Conservation (phyloP, 2,888 invertebrate species). For the Luperina testacea region DNA sequence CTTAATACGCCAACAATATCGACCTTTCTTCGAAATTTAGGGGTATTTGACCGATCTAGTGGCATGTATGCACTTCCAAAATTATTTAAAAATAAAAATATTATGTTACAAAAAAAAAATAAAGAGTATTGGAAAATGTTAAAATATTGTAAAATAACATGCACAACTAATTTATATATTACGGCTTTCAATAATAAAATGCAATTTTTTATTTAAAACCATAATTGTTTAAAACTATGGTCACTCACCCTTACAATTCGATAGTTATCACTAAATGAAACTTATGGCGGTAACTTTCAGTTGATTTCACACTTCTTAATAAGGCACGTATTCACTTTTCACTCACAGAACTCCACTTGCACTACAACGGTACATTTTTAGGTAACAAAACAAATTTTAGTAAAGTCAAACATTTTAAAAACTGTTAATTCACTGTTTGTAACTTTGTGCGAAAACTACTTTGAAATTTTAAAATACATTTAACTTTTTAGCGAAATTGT, state of each 20-base stretch:
- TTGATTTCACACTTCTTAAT: constrained; percentile 44
- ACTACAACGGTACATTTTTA: background rate
- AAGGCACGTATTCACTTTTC: constrained; percentile 50
- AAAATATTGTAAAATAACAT: background rate
- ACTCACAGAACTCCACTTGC: constrained; percentile 14
- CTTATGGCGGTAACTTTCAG: constrained; percentile 40
- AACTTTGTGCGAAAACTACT: background rate
- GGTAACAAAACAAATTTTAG: background rate
- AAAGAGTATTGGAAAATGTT: background rate
- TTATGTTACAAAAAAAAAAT: background rate
- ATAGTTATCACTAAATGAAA: background rate
- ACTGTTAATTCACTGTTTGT: constrained; percentile 6
- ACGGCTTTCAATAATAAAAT: background rate
- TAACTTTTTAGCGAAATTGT: background rate
- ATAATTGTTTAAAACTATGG: background rate
- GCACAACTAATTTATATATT: background rate
- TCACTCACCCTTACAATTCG: constrained; percentile 26
- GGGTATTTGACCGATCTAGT: background rate
- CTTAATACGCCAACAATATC: constrained; percentile 39
- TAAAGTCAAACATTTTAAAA: background rate
- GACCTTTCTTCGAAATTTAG: constrained; percentile 12
- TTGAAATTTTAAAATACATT: background rate
- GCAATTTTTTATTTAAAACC: background rate
- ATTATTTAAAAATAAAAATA: background rate
- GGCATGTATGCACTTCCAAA: constrained; percentile 15